phyloP scores from a whole-genome alignment of 92 coral and sea anemone genomes.

The Epizoanthus fatuus region DNA sequence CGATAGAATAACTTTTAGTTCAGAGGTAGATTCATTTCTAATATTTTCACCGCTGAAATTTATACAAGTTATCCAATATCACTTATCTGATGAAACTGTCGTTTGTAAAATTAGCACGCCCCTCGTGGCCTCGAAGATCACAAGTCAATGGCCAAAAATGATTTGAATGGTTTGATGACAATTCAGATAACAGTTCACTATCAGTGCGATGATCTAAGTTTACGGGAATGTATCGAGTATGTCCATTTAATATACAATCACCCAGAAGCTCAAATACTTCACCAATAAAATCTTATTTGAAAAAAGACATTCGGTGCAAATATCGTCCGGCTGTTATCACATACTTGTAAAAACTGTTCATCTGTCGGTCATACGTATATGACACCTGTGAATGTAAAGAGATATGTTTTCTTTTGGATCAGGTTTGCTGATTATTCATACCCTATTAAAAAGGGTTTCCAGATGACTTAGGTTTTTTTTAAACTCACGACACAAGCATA shows the following conservation, averaged over 20 bases:
- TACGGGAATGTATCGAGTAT: too few relatives aligned
- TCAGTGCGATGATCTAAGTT: too few relatives aligned
- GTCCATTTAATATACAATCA: too few relatives aligned
- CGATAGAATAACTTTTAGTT: background rate
- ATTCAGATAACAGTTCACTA: too few relatives aligned
- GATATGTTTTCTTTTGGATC: constrained; percentile 2
- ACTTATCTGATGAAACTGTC: background rate
- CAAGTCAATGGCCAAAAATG: background rate
- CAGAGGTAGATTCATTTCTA: background rate
- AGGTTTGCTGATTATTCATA: background rate
- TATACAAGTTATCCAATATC: background rate
- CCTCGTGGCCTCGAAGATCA: background rate
- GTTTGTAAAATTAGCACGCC: background rate
- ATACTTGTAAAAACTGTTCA: background rate
- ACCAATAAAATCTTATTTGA: too few relatives aligned
- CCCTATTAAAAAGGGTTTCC: constrained; percentile 4
- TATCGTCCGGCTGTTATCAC: background rate
- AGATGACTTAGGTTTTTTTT: too few relatives aligned
- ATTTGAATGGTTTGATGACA: background rate
- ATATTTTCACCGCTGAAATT: background rate
- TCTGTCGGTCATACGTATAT: background rate
- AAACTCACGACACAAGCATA: too few relatives aligned
- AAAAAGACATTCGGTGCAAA: background rate
- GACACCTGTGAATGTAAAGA: background rate
- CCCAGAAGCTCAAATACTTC: too few relatives aligned